Conservation (phyloP, 2,888 invertebrate species). For the Netelia inedita region DNA sequence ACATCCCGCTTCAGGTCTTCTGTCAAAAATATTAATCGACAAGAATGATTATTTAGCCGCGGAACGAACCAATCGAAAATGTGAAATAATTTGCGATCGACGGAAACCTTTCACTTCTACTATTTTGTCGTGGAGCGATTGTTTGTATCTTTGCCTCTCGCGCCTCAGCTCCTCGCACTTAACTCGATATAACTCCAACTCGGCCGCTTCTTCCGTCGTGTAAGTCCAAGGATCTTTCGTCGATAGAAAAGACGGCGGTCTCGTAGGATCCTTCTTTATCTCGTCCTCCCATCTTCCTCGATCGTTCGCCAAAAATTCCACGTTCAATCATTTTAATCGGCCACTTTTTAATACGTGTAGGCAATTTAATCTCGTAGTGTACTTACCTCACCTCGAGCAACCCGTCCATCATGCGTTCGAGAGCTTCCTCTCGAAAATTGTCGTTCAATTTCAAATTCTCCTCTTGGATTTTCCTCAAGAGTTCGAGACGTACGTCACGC, state of each 20-base stretch:
- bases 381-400: slow-evolving; percentile 89
- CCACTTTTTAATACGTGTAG: too few relatives aligned
- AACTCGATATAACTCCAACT: slow-evolving; percentile 90
- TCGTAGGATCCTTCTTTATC: slow-evolving; percentile 92
- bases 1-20: slow-evolving; percentile 86
- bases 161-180: slow-evolving; percentile 88
- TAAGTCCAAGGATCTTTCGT: slow-evolving; percentile 89
- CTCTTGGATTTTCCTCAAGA: slow-evolving; percentile 75
- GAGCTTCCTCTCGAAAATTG: slow-evolving; percentile 88
- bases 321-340: not conserved
- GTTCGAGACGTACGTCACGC: slow-evolving; percentile 37
- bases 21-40: slow-evolving; percentile 38
- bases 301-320: not conserved
- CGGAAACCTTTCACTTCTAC: slow-evolving; percentile 86
- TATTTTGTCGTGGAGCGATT: slow-evolving; percentile 90
- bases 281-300: slow-evolving; percentile 93
- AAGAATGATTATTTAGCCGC: not conserved
- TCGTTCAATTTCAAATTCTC: slow-evolving; percentile 85
- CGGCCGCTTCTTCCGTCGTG: slow-evolving; percentile 90
- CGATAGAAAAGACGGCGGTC: slow-evolving; percentile 88
- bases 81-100: not conserved
- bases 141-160: slow-evolving; percentile 91
- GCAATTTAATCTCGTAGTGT: not conserved
- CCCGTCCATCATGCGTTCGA: slow-evolving; percentile 94
- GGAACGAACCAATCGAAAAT: not conserved